Conservation (phyloP, 2,888 invertebrate genomes). For the Mimas tiliae region DNA sequence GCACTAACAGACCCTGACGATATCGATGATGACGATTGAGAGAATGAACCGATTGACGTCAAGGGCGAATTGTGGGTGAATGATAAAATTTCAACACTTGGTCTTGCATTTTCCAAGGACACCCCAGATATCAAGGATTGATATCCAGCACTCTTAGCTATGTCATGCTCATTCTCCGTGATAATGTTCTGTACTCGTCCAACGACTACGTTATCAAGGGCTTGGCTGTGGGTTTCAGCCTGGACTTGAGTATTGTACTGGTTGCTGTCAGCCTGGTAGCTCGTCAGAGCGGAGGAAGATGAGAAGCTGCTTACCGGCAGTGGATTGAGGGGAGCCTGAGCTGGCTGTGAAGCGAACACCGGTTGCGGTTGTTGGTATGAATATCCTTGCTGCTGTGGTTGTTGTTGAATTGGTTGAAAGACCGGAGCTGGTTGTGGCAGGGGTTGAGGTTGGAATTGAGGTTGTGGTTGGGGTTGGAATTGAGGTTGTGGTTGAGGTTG, state of each 20-base stretch:
- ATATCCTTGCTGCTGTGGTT: conserved; percentile 42
- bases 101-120: conserved; percentile 68
- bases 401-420: conserved; percentile 36
- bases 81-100: conserved; percentile 75
- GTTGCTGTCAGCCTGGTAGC: conserved; percentile 72
- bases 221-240: conserved; percentile 56
- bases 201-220: conserved; percentile 67
- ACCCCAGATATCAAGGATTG: conserved; percentile 73
- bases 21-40: conserved; percentile 48
- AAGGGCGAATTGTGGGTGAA: conserved; percentile 70
- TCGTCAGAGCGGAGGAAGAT: conserved; percentile 53
- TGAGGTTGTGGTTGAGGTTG: conserved; percentile 35
- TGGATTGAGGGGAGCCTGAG: conserved; percentile 51
- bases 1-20: conserved; percentile 34
- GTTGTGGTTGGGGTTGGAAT: conserved; percentile 41
- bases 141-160: conserved; percentile 71
- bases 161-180: conserved; percentile 69
- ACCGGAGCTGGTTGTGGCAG: conserved; percentile 38
- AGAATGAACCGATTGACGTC: conserved; percentile 42
- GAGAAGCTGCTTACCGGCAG: conserved; percentile 44
- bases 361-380: conserved; percentile 43
- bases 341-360: conserved; percentile 34
- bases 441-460: conserved; percentile 34
- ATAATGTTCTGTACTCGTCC: conserved; percentile 69
- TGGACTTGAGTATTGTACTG: conserved; percentile 62